Percentiles rank a stretch among this genome's conserved stretches.
These are phyloP conservation scores for Furcifer pardalis DNA, from an alignment of 2,797 vertebrate genomes.

Conservation along the genomic window DNA sequence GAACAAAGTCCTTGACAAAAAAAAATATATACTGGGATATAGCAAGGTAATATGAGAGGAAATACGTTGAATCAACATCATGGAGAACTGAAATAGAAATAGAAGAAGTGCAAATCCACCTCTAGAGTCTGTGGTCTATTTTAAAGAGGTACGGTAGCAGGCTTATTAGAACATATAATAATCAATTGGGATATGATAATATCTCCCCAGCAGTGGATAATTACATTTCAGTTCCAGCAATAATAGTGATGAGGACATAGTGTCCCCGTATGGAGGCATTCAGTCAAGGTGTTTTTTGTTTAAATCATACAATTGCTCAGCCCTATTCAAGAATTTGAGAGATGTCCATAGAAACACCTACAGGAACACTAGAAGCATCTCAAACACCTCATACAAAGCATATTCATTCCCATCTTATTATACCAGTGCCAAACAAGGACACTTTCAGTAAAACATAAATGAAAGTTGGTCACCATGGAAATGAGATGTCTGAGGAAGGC, in stretches of 20 bases:
- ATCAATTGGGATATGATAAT: background rate
- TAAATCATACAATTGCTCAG: background rate
- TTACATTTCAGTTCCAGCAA: background rate
- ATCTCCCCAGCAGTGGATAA: background rate
- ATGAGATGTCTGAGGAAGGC: too few relatives aligned
- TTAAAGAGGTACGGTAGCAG: background rate
- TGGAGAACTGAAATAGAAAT: background rate
- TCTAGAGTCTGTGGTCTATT: background rate
- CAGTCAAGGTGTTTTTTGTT: background rate
- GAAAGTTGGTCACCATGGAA: too few relatives aligned
- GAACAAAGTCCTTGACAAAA: too few relatives aligned
- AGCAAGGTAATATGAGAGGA: background rate
- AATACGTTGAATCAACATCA: background rate
- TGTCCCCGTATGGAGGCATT: background rate
- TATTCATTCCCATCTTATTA: too few relatives aligned
- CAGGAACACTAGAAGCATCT: too few relatives aligned
- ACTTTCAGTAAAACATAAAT: too few relatives aligned
- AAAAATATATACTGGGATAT: background rate
- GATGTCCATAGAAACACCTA: too few relatives aligned
- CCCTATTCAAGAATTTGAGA: background rate
- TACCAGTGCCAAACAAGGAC: too few relatives aligned
- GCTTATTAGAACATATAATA: background rate
- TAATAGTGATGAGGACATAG: too few relatives aligned
- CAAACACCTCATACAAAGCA: too few relatives aligned
- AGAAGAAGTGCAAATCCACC: background rate